Percentiles rank a stretch among this genome's conserved stretches.
Evolutionary conservation across 1,140 invertebrate genomes (phyloP).

Genomic region (Trichogramma pretiosum): DNA sequence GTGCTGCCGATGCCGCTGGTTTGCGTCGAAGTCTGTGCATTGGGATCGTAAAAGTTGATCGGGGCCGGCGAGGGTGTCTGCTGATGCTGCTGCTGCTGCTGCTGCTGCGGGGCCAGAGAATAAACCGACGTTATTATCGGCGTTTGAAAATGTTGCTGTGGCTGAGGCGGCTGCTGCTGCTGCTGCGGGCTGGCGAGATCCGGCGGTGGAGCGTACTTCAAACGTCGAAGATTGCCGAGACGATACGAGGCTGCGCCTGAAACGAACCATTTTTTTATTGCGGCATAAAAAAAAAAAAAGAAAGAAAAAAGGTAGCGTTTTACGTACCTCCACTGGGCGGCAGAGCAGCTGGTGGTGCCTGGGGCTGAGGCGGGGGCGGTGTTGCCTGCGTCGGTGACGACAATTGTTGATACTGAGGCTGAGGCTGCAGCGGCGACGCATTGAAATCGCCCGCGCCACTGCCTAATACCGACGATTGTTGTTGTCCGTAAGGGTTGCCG

Average conservation of each 20-base stretch:
- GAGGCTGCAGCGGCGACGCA: not conserved
- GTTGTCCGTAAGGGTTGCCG: slow-evolving; percentile 1
- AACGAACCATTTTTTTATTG: slow-evolving; percentile 12
- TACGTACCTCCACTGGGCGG: slow-evolving; percentile 25
- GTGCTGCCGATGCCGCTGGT: no score
- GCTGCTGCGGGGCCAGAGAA: no score
- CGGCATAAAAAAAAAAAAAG: slow-evolving; percentile 6
- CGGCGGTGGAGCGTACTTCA: slow-evolving; percentile 39
- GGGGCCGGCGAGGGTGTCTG: no score
- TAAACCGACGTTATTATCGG: no score
- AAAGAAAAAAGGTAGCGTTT: no score
- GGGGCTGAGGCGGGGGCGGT: not conserved
- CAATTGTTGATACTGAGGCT: slow-evolving; percentile 11
- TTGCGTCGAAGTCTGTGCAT: no score
- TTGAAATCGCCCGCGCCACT: slow-evolving; percentile 3
- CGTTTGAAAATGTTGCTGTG: no score
- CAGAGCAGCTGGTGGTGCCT: slow-evolving; percentile 12
- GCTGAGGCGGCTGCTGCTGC: not conserved
- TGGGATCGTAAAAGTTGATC: no score
- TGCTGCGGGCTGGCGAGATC: slow-evolving; percentile 25
- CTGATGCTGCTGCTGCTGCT: no score
- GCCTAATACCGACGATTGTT: not conserved
- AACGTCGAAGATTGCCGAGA: slow-evolving; percentile 37
- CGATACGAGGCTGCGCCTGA: slow-evolving; percentile 33
- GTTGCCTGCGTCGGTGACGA: not conserved